Conservation (phyloP, 2,797 vertebrate genomes). For the Poecilia picta region DNA sequence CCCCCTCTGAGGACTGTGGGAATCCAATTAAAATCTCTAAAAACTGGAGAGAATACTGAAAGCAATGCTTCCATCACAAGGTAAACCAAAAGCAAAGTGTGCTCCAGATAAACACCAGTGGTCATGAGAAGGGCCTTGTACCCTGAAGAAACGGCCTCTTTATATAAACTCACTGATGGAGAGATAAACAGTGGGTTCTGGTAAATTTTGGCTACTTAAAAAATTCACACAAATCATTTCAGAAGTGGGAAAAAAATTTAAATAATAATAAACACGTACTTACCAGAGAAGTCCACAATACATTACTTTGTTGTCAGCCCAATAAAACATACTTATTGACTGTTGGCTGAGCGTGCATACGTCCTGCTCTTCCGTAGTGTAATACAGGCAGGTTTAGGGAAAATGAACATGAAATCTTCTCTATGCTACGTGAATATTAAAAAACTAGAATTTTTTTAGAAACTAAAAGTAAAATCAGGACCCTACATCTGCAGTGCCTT, state of each 20-base stretch:
- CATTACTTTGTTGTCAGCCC: conserved; percentile 26
- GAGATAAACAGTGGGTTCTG: conserved; percentile 13
- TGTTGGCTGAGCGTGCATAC: background rate
- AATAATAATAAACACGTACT: conserved; percentile 52
- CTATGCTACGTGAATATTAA: background rate
- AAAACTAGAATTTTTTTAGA: background rate
- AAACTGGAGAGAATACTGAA: background rate
- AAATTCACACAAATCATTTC: background rate
- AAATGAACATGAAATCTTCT: background rate
- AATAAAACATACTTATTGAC: conserved; percentile 23
- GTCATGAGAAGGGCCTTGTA: background rate
- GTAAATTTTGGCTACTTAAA: background rate
- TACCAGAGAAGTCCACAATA: conserved; percentile 56
- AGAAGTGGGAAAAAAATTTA: background rate
- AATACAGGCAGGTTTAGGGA: background rate
- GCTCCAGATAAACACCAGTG: background rate
- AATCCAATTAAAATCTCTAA: background rate
- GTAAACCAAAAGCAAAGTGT: conserved; percentile 1
- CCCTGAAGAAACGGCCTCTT: background rate
- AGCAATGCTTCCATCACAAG: conserved; percentile 5
- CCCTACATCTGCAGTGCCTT: background rate
- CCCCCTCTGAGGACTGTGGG: background rate
- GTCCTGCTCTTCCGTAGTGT: background rate
- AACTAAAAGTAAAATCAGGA: background rate
- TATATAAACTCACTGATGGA: conserved; percentile 1